Conservation (phyloP, 1,140 invertebrate genomes). For the Pseudachorutes palmiensis region DNA sequence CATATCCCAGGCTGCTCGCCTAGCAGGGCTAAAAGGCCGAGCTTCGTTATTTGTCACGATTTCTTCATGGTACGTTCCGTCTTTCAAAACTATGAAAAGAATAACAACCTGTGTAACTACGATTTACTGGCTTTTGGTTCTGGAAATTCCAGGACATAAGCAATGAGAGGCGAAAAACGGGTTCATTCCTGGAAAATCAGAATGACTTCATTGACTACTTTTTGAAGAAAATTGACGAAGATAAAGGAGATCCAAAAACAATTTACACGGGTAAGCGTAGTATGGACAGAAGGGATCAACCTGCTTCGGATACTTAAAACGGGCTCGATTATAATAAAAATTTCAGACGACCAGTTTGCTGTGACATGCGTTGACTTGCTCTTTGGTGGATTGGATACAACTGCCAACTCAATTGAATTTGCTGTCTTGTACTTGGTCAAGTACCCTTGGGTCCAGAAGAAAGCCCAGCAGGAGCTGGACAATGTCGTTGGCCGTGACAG, state of each 20-base stretch:
- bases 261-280: constrained; percentile 4
- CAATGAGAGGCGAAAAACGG: neutral
- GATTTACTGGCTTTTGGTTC: neutral
- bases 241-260: neutral
- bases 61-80: neutral
- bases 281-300: no score
- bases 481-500: constrained; percentile 38
- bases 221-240: constrained; percentile 13
- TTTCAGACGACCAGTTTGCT: neutral
- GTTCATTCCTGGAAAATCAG: neutral
- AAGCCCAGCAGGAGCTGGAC: constrained; percentile 42
- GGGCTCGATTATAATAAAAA: no score
- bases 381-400: constrained; percentile 7
- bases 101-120: neutral
- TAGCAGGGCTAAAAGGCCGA: neutral
- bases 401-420: constrained; percentile 7
- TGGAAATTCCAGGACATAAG: constrained; percentile 4
- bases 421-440: constrained; percentile 37
- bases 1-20: constrained; percentile 1
- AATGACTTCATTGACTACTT: constrained; percentile 14
- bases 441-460: constrained; percentile 42
- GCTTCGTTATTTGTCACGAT: constrained; percentile 5
- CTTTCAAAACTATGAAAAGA: neutral
- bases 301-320: no score
- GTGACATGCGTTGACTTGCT: constrained; percentile 8